These are phyloP conservation scores for Hormaphis cornu DNA, from an alignment of 1,140 invertebrate genomes.

Conservation along the genomic window DNA sequence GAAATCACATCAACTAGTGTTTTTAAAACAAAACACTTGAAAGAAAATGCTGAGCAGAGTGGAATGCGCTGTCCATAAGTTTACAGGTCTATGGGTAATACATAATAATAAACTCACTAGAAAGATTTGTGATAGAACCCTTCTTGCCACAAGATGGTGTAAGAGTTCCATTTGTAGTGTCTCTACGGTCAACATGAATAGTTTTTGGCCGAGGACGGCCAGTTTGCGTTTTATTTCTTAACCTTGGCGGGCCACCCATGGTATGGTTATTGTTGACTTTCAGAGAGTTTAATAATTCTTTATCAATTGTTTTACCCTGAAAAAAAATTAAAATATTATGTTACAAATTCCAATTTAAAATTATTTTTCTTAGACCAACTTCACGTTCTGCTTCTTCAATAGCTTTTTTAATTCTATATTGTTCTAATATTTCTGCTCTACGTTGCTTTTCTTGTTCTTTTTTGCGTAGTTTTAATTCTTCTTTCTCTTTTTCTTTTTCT, in stretches of 20 bases:
- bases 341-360: too few relatives aligned
- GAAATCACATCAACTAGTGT: too few relatives aligned
- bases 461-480: conserved; percentile 73
- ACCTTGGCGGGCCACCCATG: conserved; percentile 45
- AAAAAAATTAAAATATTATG: conserved; percentile 32
- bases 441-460: conserved; percentile 83
- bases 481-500: conserved; percentile 70
- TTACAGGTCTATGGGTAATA: too few relatives aligned
- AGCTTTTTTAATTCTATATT: conserved; percentile 90
- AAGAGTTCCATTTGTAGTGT: conserved; percentile 62
- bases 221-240: conserved; percentile 48
- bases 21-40: too few relatives aligned
- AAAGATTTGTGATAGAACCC: conserved; percentile 68
- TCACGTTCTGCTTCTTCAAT: conserved; percentile 84
- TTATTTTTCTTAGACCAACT: too few relatives aligned
- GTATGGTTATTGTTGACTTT: conserved; percentile 17
- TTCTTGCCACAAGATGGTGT: conserved; percentile 65
- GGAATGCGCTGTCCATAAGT: too few relatives aligned
- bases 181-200: conserved; percentile 73
- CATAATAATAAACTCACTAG: conserved; percentile 47
- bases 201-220: conserved; percentile 68
- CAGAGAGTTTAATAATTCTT: conserved; percentile 57
- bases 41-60: too few relatives aligned
- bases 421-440: conserved; percentile 79
- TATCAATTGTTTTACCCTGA: conserved; percentile 66